phyloP scores from a whole-genome alignment of 2,113 vertebrate genomes.

The Catagonus wagneri region DNA sequence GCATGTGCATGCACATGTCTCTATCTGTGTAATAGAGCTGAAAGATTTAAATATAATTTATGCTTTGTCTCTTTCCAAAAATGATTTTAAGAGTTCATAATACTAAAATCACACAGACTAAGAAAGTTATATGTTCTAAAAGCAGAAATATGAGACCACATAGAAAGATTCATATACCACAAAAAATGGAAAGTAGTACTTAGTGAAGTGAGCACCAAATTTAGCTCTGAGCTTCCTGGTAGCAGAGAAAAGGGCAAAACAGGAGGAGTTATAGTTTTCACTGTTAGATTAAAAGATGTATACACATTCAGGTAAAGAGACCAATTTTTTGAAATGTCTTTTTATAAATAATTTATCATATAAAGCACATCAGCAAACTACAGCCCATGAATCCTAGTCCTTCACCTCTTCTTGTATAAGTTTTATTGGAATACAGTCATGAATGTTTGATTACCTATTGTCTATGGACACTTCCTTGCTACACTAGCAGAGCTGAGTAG shows the following conservation, averaged over 20 bases:
- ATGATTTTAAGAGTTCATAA: background rate
- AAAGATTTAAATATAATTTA: constrained; percentile 13
- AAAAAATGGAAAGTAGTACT: background rate
- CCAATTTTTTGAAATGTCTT: background rate
- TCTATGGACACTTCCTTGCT: background rate
- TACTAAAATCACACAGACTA: constrained; percentile 8
- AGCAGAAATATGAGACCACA: background rate
- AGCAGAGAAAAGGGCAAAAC: constrained; percentile 20
- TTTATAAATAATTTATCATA: constrained; percentile 11
- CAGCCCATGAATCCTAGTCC: background rate
- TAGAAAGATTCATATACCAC: background rate
- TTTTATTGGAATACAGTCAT: background rate
- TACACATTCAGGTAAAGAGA: background rate
- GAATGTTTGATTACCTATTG: background rate
- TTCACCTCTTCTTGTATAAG: background rate
- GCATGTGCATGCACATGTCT: too few species aligned
- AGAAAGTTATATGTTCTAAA: background rate
- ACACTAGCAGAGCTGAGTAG: background rate
- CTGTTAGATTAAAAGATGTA: background rate
- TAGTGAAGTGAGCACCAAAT: background rate
- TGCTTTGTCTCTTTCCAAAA: constrained; percentile 5
- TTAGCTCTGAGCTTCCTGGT: constrained; percentile 38
- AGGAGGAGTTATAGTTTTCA: background rate
- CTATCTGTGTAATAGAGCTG: background rate
- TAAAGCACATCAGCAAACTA: background rate